Conservation (phyloP, 2,113 vertebrate species). For the Caranx ignobilis region DNA sequence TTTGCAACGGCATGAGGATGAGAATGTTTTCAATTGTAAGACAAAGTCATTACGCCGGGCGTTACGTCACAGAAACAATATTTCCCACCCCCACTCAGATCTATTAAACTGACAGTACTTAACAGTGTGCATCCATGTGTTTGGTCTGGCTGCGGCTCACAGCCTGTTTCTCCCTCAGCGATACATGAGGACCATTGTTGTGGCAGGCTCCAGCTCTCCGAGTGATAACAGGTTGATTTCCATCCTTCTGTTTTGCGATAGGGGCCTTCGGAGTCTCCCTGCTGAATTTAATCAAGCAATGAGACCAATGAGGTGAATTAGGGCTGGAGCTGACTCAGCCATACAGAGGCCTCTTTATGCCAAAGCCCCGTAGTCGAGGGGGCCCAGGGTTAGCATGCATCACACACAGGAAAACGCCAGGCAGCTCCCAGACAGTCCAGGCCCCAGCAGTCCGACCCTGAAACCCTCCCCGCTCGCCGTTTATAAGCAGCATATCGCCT, state of each 20-base stretch:
- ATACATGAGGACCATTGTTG: constrained; percentile 26
- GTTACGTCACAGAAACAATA: constrained; percentile 64
- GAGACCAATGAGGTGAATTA: constrained; percentile 76
- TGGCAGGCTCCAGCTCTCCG: constrained; percentile 9
- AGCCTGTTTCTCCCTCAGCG: constrained; percentile 19
- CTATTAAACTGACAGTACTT: constrained; percentile 49
- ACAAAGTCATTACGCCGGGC: constrained; percentile 36
- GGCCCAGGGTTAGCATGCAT: constrained; percentile 76
- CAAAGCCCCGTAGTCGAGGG: constrained; percentile 46
- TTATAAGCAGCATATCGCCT: constrained; percentile 72
- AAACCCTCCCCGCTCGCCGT: constrained; percentile 55
- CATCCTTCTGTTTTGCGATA: constrained; percentile 31
- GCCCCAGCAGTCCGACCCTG: constrained; percentile 62
- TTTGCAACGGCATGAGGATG: constrained; percentile 35
- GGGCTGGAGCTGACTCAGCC: constrained; percentile 66
- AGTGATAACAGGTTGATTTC: constrained; percentile 53
- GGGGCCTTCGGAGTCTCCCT: constrained; percentile 35
- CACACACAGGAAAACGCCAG: constrained; percentile 79
- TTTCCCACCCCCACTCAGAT: constrained; percentile 38
- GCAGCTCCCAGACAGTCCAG: constrained; percentile 73
- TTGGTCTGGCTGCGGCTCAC: constrained; percentile 42
- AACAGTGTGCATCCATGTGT: constrained; percentile 32
- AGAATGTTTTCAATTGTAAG: constrained; percentile 59
- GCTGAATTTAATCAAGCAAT: constrained; percentile 78
- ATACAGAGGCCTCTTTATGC: constrained; percentile 81